Conservation (phyloP, 2,888 invertebrate genomes). For the Leptinotarsa haldemani region DNA sequence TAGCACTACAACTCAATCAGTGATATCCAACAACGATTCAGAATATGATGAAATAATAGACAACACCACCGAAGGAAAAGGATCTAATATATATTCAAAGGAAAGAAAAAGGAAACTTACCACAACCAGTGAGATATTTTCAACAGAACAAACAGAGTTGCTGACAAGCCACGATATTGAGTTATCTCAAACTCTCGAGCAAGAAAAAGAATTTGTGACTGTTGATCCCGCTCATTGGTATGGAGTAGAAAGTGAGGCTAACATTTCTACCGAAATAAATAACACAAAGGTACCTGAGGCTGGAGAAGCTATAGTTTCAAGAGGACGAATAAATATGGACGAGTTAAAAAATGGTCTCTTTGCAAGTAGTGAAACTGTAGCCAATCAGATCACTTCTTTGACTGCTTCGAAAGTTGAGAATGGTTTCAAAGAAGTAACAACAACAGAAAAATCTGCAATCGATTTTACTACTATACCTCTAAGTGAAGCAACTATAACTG, state of each 20-base stretch:
- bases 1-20: not conserved
- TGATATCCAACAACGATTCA: not conserved
- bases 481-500: too few relatives aligned
- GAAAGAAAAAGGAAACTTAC: not conserved
- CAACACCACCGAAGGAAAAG: not conserved
- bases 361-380: too few relatives aligned
- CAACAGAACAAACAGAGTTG: not conserved
- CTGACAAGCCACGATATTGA: not conserved
- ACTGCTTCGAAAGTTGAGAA: too few relatives aligned
- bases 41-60: not conserved
- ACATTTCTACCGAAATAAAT: too few relatives aligned
- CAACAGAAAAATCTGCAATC: too few relatives aligned
- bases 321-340: too few relatives aligned
- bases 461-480: too few relatives aligned
- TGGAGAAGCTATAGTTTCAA: too few relatives aligned
- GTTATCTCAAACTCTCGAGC: not conserved
- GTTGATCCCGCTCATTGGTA: slow-evolving; percentile 9
- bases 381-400: too few relatives aligned
- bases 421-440: too few relatives aligned
- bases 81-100: not conserved
- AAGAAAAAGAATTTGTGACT: not conserved
- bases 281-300: too few relatives aligned
- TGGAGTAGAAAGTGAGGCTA: not conserved
- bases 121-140: not conserved
- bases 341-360: too few relatives aligned